A percentile compares a stretch with the other conserved stretches of the same genome.
These are phyloP conservation scores for Oscarella lobularis DNA, from an alignment of 37 sponge, comb jelly and placozoan species.

Conservation along the genomic window DNA sequence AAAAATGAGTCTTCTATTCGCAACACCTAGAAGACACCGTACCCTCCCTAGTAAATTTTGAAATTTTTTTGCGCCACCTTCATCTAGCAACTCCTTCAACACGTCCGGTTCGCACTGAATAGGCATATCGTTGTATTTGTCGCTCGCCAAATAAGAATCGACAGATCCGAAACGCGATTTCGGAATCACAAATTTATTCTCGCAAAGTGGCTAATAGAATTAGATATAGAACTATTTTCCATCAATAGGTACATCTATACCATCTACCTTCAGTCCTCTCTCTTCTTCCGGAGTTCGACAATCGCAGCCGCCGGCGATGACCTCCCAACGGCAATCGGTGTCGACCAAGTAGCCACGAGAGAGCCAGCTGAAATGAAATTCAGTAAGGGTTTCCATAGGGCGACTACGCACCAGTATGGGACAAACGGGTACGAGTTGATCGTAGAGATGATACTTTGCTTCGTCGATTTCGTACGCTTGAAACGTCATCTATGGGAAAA, in stretches of 20 bases:
- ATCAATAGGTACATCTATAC: too few species aligned
- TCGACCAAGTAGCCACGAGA: conserved; percentile 78
- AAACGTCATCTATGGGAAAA: neutral
- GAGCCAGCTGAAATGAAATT: too few species aligned
- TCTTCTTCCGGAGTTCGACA: conserved; percentile 87
- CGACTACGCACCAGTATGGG: conserved; percentile 76
- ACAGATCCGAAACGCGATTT: conserved; percentile 32
- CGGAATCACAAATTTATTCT: conserved; percentile 12
- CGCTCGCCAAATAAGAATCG: conserved; percentile 51
- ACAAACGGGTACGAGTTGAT: conserved; percentile 76
- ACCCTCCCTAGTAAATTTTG: too few species aligned
- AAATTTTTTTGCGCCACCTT: too few species aligned
- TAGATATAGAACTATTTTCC: too few species aligned
- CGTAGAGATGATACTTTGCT: conserved; percentile 70
- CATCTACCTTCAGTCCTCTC: conserved; percentile 53
- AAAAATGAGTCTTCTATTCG: too few species aligned
- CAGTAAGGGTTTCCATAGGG: too few species aligned
- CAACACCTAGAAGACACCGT: too few species aligned
- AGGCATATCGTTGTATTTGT: conserved; percentile 77
- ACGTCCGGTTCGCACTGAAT: too few species aligned
- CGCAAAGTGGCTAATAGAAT: conserved; percentile 19
- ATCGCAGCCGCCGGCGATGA: conserved; percentile 69
- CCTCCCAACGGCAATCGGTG: conserved; percentile 66
- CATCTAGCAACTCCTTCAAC: too few species aligned
- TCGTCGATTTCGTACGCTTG: conserved; percentile 50